These are phyloP conservation scores for Alethe diademata DNA, from an alignment of 2,113 vertebrate species.

Conservation along the genomic window DNA sequence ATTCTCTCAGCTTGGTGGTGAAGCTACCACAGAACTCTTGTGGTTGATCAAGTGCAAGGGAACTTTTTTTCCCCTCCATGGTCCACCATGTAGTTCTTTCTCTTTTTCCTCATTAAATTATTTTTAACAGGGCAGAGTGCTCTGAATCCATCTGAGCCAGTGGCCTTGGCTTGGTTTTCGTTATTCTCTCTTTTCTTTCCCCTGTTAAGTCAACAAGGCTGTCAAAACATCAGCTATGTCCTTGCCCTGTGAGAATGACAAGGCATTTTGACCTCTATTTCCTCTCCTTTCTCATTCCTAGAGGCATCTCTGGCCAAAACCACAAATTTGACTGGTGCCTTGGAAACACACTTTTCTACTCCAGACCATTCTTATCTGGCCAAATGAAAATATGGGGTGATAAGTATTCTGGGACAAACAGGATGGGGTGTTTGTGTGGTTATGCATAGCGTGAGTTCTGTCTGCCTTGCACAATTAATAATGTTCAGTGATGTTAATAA, in stretches of 20 bases:
- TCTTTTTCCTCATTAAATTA: neutral
- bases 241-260: neutral
- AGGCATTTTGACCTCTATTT: neutral
- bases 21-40: neutral
- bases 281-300: neutral
- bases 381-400: neutral
- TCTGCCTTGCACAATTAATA: neutral
- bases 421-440: neutral
- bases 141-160: neutral
- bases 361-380: neutral
- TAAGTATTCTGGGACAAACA: neutral
- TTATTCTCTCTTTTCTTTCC: neutral
- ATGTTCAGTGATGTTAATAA: neutral
- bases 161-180: neutral
- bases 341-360: neutral
- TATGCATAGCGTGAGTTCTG: neutral
- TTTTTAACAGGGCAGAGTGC: neutral
- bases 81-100: neutral
- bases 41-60: neutral
- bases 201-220: neutral
- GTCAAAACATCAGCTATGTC: neutral
- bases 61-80: neutral
- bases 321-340: neutral
- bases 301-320: neutral
- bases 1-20: neutral